phyloP scores from a whole-genome alignment of 2,113 vertebrate genomes.

The Lophochroa leadbeateri region DNA sequence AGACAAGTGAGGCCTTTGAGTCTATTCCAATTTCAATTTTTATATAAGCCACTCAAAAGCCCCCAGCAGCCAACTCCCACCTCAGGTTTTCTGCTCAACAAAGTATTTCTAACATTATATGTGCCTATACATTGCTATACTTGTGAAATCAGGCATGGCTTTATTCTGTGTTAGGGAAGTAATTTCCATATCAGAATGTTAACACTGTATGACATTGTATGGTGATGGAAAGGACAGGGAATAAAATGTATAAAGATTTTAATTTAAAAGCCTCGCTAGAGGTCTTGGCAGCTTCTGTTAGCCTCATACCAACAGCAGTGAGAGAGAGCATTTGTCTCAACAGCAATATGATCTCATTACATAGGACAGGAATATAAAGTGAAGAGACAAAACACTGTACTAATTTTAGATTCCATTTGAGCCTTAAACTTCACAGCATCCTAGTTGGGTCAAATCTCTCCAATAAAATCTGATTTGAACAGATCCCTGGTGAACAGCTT shows the following conservation, averaged over 20 bases:
- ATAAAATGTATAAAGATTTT: background rate
- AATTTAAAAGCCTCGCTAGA: background rate
- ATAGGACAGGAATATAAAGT: background rate
- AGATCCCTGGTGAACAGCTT: rapidly evolving
- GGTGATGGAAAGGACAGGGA: background rate
- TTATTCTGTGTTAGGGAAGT: background rate
- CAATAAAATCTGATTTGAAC: background rate
- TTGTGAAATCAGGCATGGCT: background rate
- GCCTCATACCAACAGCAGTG: background rate
- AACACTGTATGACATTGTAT: background rate
- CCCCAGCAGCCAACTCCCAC: background rate
- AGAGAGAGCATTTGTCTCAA: constrained; percentile 22
- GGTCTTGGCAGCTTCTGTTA: constrained; percentile 11
- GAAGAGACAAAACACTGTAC: constrained; percentile 8
- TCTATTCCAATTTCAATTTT: background rate
- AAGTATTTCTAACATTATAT: background rate
- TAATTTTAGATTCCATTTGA: constrained; percentile 25
- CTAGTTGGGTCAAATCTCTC: background rate
- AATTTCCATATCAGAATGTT: background rate
- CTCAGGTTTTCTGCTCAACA: background rate
- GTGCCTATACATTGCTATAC: background rate
- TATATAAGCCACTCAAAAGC: background rate
- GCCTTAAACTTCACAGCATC: background rate
- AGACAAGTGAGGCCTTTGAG: background rate
- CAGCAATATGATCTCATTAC: constrained; percentile 26